Percentiles rank a stretch among this genome's conserved stretches.
These are phyloP conservation scores for Neotoma lepida DNA, from an alignment of 2,113 vertebrate species.

Conservation along the genomic window DNA sequence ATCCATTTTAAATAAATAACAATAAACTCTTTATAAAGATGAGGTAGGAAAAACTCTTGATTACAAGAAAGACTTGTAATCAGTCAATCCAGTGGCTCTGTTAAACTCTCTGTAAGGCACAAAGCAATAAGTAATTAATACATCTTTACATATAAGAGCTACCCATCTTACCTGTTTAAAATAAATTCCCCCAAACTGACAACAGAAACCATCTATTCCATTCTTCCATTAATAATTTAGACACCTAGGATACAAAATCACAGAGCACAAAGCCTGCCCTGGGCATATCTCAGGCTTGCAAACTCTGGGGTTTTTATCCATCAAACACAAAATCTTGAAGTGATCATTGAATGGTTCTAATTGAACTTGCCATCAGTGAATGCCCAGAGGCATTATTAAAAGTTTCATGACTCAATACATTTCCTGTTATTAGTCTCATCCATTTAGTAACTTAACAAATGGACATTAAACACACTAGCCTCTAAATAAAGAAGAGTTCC, in stretches of 20 bases:
- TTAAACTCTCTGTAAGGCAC: slow-evolving; percentile 38
- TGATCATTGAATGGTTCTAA: slow-evolving; percentile 36
- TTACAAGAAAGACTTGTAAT: neutral
- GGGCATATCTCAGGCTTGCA: neutral
- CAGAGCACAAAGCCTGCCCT: slow-evolving; percentile 9
- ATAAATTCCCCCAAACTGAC: slow-evolving; percentile 12
- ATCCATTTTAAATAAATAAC: slow-evolving; percentile 8
- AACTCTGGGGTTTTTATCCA: slow-evolving; percentile 54
- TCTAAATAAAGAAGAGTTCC: slow-evolving; percentile 58
- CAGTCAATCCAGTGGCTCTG: neutral
- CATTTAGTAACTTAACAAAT: slow-evolving; percentile 56
- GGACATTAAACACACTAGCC: slow-evolving; percentile 31
- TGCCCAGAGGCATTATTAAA: slow-evolving; percentile 69
- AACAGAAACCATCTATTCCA: neutral
- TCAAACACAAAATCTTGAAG: slow-evolving; percentile 43
- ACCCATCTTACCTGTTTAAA: slow-evolving; percentile 30
- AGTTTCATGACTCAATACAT: slow-evolving; percentile 58
- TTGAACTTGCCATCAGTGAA: slow-evolving; percentile 55
- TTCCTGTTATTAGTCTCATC: slow-evolving; percentile 52
- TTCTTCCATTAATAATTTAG: neutral
- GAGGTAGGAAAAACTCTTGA: neutral
- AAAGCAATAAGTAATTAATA: slow-evolving; percentile 28
- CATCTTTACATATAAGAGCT: neutral
- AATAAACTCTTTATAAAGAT: neutral
- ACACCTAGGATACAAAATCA: neutral